A percentile compares a stretch with the other conserved stretches of the same genome.
Evolutionary conservation across 2,797 vertebrate species (phyloP).

Genomic region (Xenopus petersii): DNA sequence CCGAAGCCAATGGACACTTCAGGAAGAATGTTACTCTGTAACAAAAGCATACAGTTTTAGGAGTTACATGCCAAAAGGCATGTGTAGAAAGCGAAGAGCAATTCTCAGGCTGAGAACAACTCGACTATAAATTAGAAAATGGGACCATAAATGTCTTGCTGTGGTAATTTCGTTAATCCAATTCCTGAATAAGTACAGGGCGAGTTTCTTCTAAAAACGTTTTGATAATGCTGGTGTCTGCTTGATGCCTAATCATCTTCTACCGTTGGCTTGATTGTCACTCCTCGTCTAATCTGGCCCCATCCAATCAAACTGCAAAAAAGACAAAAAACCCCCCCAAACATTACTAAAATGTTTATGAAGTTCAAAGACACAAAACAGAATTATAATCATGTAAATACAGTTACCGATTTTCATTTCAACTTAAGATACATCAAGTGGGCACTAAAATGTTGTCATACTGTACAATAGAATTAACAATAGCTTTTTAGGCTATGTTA

Average conservation of each 20-base stretch:
- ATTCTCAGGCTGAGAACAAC: slow-evolving; percentile 33
- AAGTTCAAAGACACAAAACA: no score
- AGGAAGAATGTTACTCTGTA: slow-evolving; percentile 63
- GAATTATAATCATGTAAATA: no score
- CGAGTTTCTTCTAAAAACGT: slow-evolving; percentile 51
- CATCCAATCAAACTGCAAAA: slow-evolving; percentile 92
- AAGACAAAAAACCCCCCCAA: slow-evolving; percentile 41
- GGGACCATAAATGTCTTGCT: slow-evolving; percentile 57
- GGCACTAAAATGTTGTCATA: no score
- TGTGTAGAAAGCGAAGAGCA: slow-evolving; percentile 50
- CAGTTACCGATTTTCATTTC: no score
- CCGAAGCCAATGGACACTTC: slow-evolving; percentile 49
- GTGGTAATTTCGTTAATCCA: slow-evolving; percentile 55
- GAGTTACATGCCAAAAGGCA: slow-evolving; percentile 54
- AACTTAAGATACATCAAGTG: no score
- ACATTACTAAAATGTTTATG: not conserved
- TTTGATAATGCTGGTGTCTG: slow-evolving; percentile 32
- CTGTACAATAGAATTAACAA: no score
- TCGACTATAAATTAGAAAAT: slow-evolving; percentile 61
- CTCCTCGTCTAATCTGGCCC: slow-evolving; percentile 98
- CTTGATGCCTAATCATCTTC: slow-evolving; percentile 86
- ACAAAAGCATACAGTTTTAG: slow-evolving; percentile 49
- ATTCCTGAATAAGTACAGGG: slow-evolving; percentile 59
- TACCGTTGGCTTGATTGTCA: slow-evolving; percentile 96
- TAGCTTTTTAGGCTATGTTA: no score